Evolutionary conservation across 1,140 invertebrate species (phyloP).

Genomic region (Platorchestia sp.): DNA sequence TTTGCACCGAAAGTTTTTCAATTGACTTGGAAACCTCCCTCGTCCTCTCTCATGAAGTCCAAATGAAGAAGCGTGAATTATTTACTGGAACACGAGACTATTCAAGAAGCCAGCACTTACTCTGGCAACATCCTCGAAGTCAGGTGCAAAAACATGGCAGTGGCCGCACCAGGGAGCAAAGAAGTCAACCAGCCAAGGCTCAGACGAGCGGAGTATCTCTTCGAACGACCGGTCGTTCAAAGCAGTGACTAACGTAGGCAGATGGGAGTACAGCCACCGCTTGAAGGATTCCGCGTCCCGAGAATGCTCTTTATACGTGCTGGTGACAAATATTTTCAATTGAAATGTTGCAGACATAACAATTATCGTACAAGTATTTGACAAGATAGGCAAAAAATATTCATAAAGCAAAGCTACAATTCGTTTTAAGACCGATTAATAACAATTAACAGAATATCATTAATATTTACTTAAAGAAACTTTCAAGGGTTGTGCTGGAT

Average conservation of each 20-base stretch:
- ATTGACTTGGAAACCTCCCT: no score
- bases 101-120: no score
- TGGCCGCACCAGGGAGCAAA: slow-evolving; percentile 84
- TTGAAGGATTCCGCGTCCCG: slow-evolving; percentile 76
- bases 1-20: no score
- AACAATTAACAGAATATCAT: not conserved
- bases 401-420: not conserved
- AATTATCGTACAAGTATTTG: not conserved
- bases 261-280: slow-evolving; percentile 76
- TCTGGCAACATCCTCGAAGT: slow-evolving; percentile 78
- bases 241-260: slow-evolving; percentile 74
- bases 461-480: not conserved
- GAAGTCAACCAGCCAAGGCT: slow-evolving; percentile 80
- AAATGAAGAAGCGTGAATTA: no score
- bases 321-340: slow-evolving; percentile 67
- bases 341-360: not conserved
- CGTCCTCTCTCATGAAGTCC: no score
- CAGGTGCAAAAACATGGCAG: slow-evolving; percentile 80
- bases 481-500: not conserved
- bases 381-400: not conserved
- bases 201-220: slow-evolving; percentile 70
- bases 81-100: no score
- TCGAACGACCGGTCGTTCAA: slow-evolving; percentile 71
- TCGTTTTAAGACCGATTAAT: not conserved
- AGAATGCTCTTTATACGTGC: slow-evolving; percentile 76